phyloP scores from a whole-genome alignment of 2,113 vertebrate genomes.

The Solea solea region DNA sequence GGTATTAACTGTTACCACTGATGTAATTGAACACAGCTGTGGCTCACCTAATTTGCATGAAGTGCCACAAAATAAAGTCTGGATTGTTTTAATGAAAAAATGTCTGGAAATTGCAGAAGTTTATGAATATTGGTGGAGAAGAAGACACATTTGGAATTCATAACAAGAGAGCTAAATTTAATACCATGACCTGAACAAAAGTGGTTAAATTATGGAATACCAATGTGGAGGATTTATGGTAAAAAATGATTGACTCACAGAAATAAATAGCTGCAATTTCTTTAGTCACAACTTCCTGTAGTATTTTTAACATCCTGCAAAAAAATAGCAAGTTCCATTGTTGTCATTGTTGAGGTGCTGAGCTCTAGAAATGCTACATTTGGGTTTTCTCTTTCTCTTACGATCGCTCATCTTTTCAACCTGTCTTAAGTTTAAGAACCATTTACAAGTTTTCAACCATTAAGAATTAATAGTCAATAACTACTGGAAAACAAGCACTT shows the following conservation, averaged over 20 bases:
- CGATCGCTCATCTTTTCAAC: no score
- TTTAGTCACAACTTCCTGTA: constrained; percentile 1
- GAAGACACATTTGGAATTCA: neutral
- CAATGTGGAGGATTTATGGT: neutral
- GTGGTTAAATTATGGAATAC: constrained; percentile 12
- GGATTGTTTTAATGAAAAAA: constrained; percentile 6
- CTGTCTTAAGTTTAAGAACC: no score
- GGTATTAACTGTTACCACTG: constrained; percentile 11
- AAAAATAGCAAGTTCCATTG: neutral
- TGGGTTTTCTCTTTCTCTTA: no score
- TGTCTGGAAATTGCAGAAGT: constrained; percentile 13
- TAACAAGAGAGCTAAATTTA: neutral
- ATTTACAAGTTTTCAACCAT: no score
- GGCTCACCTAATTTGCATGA: constrained; percentile 18
- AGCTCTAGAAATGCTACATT: no score
- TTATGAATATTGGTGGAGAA: neutral
- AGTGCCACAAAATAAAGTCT: constrained; percentile 7
- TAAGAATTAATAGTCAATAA: no score
- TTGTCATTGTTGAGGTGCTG: no score
- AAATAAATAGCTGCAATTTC: constrained; percentile 13
- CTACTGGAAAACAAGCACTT: no score
- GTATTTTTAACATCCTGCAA: neutral
- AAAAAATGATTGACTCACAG: constrained; percentile 8
- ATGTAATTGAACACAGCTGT: constrained; percentile 14
- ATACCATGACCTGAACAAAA: neutral